Evolutionary conservation across 2,113 vertebrate genomes (phyloP).

Genomic region (Falco punctatus): DNA sequence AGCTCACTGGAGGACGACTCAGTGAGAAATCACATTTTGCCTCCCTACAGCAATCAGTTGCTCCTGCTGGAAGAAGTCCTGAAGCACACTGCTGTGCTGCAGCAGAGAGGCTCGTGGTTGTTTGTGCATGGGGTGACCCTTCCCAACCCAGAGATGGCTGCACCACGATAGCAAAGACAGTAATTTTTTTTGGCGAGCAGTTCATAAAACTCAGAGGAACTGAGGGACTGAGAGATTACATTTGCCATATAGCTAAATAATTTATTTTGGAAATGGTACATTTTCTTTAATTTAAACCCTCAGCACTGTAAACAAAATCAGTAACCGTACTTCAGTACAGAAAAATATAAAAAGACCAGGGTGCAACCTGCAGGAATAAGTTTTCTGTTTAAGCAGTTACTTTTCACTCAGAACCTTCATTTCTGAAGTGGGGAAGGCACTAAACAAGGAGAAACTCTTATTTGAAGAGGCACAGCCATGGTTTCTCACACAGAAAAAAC

Average conservation of each 20-base stretch:
- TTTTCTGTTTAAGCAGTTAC: not conserved
- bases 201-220: not conserved
- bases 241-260: not conserved
- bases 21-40: not conserved
- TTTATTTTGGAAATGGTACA: constrained; percentile 13
- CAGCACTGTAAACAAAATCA: constrained; percentile 21
- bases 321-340: not conserved
- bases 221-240: not conserved
- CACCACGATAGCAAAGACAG: not conserved
- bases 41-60: not conserved
- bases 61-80: not conserved
- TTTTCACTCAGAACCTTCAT: not conserved
- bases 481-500: not conserved
- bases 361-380: not conserved
- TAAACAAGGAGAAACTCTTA: not conserved
- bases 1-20: not conserved
- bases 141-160: not conserved
- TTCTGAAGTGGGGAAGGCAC: not conserved
- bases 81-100: not conserved
- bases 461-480: not conserved
- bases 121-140: not conserved
- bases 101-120: accelerated
- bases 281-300: constrained; percentile 32
- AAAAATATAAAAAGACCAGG: not conserved
- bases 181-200: not conserved